Conservation (phyloP, 2,888 invertebrate genomes). For the Arrhopalites spinosus region DNA sequence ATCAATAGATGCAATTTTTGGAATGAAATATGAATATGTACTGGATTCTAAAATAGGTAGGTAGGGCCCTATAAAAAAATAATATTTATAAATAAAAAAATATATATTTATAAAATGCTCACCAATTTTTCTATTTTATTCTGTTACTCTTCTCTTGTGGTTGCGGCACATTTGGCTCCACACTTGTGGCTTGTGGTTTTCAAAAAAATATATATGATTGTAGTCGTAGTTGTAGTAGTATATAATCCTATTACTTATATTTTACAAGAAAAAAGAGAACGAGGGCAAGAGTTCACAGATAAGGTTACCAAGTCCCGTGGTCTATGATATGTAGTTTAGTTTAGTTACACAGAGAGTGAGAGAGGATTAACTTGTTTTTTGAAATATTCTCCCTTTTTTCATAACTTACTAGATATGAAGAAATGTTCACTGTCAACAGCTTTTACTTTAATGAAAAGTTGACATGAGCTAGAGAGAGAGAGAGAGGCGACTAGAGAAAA, state of each 20-base stretch:
- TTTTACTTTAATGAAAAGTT: background rate
- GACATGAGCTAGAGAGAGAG: background rate
- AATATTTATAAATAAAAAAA: too few species aligned
- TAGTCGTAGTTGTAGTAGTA: background rate
- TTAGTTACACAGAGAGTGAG: background rate
- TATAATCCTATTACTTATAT: background rate
- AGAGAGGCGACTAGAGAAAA: background rate
- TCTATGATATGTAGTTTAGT: background rate
- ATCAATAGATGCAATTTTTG: too few species aligned
- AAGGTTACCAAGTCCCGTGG: background rate
- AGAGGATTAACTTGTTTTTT: background rate
- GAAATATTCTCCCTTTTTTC: background rate
- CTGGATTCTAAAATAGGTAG: too few species aligned
- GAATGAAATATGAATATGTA: too few species aligned
- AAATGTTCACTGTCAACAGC: background rate
- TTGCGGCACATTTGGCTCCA: background rate
- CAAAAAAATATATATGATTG: background rate
- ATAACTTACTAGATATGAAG: background rate
- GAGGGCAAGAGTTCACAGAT: background rate
- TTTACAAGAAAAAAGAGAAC: background rate
- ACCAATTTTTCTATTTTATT: too few species aligned
- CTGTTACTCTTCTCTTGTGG: background rate
- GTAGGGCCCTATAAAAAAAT: too few species aligned
- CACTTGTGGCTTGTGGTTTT: background rate
- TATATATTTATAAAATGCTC: too few species aligned